Evolutionary conservation across 2,797 vertebrate species (phyloP).

Genomic region (Anguilla obscura): DNA sequence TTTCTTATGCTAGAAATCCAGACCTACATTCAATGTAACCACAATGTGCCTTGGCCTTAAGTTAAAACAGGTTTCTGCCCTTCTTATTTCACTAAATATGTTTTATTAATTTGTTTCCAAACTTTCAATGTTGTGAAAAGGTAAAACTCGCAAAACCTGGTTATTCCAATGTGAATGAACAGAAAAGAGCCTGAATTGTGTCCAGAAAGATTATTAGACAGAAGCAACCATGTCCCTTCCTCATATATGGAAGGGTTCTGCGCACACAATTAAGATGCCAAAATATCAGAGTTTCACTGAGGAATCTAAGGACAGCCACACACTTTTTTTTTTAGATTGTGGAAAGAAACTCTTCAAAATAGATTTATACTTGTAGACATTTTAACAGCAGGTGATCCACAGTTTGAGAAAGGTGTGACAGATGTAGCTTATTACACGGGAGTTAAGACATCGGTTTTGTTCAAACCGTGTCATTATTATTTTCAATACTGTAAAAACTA

Average conservation of each 20-base stretch:
- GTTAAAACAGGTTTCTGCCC: too few species aligned
- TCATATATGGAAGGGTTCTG: background rate
- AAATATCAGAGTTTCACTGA: slow-evolving; percentile 12
- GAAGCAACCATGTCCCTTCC: background rate
- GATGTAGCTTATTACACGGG: background rate
- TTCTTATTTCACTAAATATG: background rate
- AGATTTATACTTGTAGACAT: background rate
- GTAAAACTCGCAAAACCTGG: background rate
- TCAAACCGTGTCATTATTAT: background rate
- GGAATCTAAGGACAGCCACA: background rate
- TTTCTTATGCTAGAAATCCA: background rate
- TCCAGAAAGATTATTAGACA: background rate
- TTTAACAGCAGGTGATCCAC: background rate
- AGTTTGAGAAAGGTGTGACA: background rate
- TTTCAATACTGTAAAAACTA: background rate
- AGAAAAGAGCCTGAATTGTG: background rate
- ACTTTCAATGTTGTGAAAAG: background rate
- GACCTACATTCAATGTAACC: too few species aligned
- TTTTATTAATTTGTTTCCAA: background rate
- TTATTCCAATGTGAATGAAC: background rate
- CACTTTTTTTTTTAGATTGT: background rate
- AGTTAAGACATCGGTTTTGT: background rate
- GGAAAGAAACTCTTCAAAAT: background rate
- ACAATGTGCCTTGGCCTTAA: too few species aligned
- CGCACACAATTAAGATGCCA: background rate